A percentile compares a stretch with the other conserved stretches of the same genome.
These are phyloP conservation scores for Apeltes quadracus DNA, from an alignment of 2,113 vertebrate species.

Conservation along the genomic window DNA sequence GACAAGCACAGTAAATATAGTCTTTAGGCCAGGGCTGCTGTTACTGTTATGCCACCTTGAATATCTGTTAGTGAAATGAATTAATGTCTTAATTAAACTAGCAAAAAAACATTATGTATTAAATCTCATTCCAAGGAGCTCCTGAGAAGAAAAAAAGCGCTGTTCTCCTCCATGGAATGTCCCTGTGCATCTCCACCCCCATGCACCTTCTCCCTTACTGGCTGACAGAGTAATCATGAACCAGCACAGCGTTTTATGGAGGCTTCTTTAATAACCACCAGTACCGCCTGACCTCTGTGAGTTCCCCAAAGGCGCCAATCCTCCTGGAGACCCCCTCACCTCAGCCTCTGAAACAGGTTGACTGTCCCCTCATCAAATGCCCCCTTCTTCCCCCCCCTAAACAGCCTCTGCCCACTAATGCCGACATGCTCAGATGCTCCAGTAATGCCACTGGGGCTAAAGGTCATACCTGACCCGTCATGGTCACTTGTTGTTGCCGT, in stretches of 20 bases:
- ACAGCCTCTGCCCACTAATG: slow-evolving; percentile 46
- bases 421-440: slow-evolving; percentile 75
- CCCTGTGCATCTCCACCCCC: slow-evolving; percentile 55
- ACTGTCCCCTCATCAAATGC: slow-evolving; percentile 43
- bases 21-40: slow-evolving; percentile 42
- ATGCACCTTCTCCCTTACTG: slow-evolving; percentile 52
- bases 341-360: slow-evolving; percentile 41
- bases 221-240: slow-evolving; percentile 79
- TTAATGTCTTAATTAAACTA: slow-evolving; percentile 30
- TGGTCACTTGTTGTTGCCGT: slow-evolving; percentile 29
- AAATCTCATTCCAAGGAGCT: slow-evolving; percentile 11
- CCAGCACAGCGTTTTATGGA: slow-evolving; percentile 73
- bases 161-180: slow-evolving; percentile 54
- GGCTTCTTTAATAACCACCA: slow-evolving; percentile 76
- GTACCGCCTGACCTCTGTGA: slow-evolving; percentile 71
- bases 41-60: slow-evolving; percentile 16
- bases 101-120: slow-evolving; percentile 28
- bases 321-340: slow-evolving; percentile 45
- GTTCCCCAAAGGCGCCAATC: slow-evolving; percentile 63
- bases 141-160: slow-evolving; percentile 16
- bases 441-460: slow-evolving; percentile 73
- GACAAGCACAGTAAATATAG: slow-evolving; percentile 52
- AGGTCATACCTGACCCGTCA: slow-evolving; percentile 75
- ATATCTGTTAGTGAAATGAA: slow-evolving; percentile 27
- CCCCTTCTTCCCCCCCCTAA: slow-evolving; percentile 32